Conservation (phyloP, 2,888 invertebrate species). For the Taenaris catops region DNA sequence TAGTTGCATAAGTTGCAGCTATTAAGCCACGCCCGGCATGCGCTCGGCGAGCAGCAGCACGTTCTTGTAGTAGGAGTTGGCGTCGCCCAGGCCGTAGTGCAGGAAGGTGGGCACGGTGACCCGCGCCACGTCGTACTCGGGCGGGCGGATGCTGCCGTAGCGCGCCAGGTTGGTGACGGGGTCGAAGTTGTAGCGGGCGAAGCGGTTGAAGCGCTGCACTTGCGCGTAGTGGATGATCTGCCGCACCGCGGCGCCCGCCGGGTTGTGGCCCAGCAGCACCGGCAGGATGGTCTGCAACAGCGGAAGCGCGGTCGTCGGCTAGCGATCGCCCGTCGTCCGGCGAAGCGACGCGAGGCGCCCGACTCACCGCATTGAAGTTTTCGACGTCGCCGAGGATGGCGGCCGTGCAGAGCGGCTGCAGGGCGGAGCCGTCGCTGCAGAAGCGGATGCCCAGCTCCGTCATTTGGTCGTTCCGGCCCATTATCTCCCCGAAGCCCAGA, state of each 20-base stretch:
- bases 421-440: conserved; percentile 70
- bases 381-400: conserved; percentile 80
- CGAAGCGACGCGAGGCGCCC: background rate
- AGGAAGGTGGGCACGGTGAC: conserved; percentile 79
- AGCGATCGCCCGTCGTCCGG: background rate
- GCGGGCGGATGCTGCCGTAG: conserved; percentile 75
- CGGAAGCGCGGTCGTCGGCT: background rate
- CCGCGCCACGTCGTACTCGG: conserved; percentile 71
- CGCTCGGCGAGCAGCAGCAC: conserved; percentile 62
- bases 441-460: conserved; percentile 53
- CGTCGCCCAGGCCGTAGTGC: conserved; percentile 81
- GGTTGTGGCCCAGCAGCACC: conserved; percentile 81
- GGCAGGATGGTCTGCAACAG: conserved; percentile 83
- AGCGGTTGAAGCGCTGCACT: conserved; percentile 63
- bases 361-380: conserved; percentile 61
- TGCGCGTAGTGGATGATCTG: conserved; percentile 86
- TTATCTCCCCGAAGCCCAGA: conserved; percentile 79
- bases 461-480: conserved; percentile 52
- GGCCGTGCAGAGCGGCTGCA: conserved; percentile 80
- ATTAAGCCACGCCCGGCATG: no score
- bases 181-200: conserved; percentile 43
- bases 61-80: conserved; percentile 72
- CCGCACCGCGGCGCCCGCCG: conserved; percentile 83
- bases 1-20: no score
- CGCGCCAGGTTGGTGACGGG: conserved; percentile 51